Conservation (phyloP, 2,113 vertebrate species). For the Ramphastos sulfuratus region DNA sequence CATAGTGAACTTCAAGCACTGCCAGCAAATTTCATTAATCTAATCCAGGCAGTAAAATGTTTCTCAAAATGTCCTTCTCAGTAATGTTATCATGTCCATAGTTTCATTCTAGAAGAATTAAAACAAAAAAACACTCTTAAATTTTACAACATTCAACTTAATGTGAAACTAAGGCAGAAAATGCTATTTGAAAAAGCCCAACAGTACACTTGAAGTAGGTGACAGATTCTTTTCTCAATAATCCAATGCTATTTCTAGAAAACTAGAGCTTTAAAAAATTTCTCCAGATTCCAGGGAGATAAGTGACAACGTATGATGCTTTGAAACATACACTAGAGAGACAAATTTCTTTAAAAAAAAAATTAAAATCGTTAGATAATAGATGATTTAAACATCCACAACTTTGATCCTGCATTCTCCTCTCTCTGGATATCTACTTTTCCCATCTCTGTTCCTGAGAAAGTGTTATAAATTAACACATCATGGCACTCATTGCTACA, state of each 20-base stretch:
- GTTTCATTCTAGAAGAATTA: background rate
- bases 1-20: background rate
- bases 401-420: background rate
- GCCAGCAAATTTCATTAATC: background rate
- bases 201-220: background rate
- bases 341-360: background rate
- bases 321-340: background rate
- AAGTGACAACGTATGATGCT: background rate
- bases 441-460: background rate
- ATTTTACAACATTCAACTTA: background rate
- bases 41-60: background rate
- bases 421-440: background rate
- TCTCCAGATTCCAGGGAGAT: background rate
- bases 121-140: background rate
- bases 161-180: background rate
- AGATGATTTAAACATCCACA: background rate
- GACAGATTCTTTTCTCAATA: background rate
- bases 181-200: background rate
- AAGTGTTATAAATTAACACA: background rate
- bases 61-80: background rate
- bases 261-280: background rate
- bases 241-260: background rate
- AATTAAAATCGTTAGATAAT: background rate
- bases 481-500: background rate
- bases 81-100: background rate